Evolutionary conservation across 1,140 invertebrate species (phyloP), one percentile per base, ranked within the genome.

Genomic region (Philopotamus ludificatus): DNA sequence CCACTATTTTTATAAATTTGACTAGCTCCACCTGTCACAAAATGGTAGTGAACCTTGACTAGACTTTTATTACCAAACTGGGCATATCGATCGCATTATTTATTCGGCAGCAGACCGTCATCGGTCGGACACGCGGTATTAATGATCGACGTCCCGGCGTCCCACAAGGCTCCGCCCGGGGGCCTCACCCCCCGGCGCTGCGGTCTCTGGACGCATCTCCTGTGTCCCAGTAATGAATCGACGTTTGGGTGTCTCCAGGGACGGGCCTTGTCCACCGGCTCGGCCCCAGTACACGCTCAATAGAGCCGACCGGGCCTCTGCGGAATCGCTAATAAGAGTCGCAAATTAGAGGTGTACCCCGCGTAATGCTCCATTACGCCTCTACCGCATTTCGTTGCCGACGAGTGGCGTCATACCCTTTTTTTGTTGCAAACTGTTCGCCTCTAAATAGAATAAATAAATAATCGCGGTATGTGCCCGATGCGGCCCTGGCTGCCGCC

Each of bases 161-260:
- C 57, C 16, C 41, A 23, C 1, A 16, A 10, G 41, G 21, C 9
- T 9, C 41, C 42, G 18, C 41, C 16, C 57, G 15, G 4, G 26
- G 18, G 20, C 58, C 42, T 16, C 54, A 58, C 20, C 45, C 59
- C 44, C 28, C 21, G 39, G 25, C 1, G 7, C 51, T 18, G 39
- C 18, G 23, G 60, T 22, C 54, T 55, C 60, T 15, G 39, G 66
- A 49, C 62, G 25, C 51, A 18, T 18, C 49, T 53, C 47, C 28
- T 44, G 60, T 42, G 60, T 50, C 60, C 60, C 60, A 53, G 42
- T 68, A 68, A 68, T 68, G 66, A 68, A 68, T 68, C 66, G 66
- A 68, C 66, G 66, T 65, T 68, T 65, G 66, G 62, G 54, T 10
- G 3, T 44, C 62, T 62, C 66, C 3, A 2, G 57, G 66, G 50